Evolutionary conservation across 1,140 invertebrate genomes (phyloP).

Genomic region (Octopus sinensis): DNA sequence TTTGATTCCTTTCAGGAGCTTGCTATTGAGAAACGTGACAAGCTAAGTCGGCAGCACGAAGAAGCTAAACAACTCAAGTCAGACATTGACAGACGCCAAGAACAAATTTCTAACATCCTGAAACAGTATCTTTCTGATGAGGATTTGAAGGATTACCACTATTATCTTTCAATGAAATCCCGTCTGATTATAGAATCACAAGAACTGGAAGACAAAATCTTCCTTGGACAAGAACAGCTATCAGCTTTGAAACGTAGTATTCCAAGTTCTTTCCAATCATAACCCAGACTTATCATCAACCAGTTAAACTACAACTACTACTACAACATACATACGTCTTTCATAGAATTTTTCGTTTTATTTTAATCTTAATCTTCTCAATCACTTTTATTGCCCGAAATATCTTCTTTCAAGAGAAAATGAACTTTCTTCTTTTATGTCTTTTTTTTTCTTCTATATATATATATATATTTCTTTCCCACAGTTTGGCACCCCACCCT

Average conservation of each 20-base stretch:
- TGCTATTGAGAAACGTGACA: constrained; percentile 75
- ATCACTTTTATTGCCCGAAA: no score
- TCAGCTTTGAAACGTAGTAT: constrained; percentile 49
- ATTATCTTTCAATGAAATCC: constrained; percentile 89
- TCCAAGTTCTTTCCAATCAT: constrained; percentile 17
- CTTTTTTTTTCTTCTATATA: no score
- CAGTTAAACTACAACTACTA: no score
- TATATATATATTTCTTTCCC: no score
- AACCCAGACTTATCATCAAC: no score
- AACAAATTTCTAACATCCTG: constrained; percentile 73
- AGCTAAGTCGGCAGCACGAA: constrained; percentile 74
- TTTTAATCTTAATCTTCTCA: no score
- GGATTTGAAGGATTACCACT: constrained; percentile 79
- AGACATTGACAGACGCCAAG: constrained; percentile 77
- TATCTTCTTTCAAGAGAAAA: no score
- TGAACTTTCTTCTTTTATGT: no score
- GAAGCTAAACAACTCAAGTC: constrained; percentile 81
- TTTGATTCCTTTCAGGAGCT: constrained; percentile 64
- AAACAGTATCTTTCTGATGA: constrained; percentile 73
- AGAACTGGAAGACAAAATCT: constrained; percentile 83
- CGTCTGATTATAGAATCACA: constrained; percentile 80
- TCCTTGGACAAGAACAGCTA: constrained; percentile 82
- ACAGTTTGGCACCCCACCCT: no score
- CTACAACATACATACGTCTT: no score
- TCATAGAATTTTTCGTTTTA: no score